Evolutionary conservation across 1,140 invertebrate species (phyloP).

Genomic region (Teleogryllus occipitalis): DNA sequence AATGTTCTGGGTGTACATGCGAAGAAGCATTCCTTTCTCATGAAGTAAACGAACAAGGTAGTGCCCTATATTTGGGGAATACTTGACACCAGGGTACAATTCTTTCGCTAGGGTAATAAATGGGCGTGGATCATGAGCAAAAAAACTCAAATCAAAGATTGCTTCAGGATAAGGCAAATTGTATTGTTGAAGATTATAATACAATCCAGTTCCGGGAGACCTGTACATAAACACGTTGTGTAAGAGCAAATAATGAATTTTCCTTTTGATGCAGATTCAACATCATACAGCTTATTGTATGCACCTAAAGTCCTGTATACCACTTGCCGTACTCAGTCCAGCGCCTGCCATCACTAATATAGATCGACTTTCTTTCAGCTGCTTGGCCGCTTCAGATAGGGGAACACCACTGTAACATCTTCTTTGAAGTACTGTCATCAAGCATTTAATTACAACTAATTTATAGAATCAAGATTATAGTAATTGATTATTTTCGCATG

Average conservation of each 20-base stretch:
- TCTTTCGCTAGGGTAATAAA: slow-evolving; percentile 42
- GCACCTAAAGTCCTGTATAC: slow-evolving; percentile 32
- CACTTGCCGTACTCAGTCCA: slow-evolving; percentile 47
- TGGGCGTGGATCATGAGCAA: slow-evolving; percentile 38
- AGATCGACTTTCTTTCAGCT: slow-evolving; percentile 34
- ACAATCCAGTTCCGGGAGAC: slow-evolving; percentile 49
- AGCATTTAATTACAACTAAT: neutral
- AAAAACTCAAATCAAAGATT: slow-evolving; percentile 49
- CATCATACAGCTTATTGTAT: neutral
- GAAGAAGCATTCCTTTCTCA: slow-evolving; percentile 36
- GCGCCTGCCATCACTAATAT: slow-evolving; percentile 51
- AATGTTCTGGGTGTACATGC: slow-evolving; percentile 46
- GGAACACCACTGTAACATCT: neutral
- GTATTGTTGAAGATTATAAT: slow-evolving; percentile 50
- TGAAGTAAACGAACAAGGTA: slow-evolving; percentile 39
- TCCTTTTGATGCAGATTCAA: neutral
- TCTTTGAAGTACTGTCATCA: neutral
- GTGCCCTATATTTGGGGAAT: slow-evolving; percentile 39
- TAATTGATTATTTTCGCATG: too few species aligned
- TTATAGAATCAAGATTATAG: too few species aligned
- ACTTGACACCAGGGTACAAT: slow-evolving; percentile 38
- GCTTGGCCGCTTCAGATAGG: neutral
- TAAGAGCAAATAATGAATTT: neutral
- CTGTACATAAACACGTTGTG: slow-evolving; percentile 28
- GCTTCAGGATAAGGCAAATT: slow-evolving; percentile 49